Evolutionary conservation across 2,797 vertebrate genomes (phyloP).

Genomic region (Eleutherodactylus coqui): DNA sequence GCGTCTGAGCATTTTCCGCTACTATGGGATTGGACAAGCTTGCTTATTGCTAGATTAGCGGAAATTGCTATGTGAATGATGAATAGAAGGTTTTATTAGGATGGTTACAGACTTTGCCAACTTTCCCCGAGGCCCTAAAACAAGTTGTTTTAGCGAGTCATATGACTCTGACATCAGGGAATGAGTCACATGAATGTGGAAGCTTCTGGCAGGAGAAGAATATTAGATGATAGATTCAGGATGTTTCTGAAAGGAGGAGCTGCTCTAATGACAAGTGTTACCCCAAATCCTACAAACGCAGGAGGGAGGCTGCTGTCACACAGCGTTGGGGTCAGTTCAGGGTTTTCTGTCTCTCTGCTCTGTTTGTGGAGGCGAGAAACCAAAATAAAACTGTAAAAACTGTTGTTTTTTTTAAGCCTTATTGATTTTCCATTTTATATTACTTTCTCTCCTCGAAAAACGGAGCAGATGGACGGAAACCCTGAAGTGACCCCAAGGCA

Average conservation of each 20-base stretch:
- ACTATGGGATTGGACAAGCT: background rate
- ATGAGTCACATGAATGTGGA: background rate
- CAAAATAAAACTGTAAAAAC: too few relatives aligned
- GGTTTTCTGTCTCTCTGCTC: too few relatives aligned
- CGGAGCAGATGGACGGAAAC: too few relatives aligned
- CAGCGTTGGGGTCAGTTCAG: too few relatives aligned
- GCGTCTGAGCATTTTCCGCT: background rate
- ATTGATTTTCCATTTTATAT: too few relatives aligned
- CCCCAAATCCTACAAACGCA: too few relatives aligned
- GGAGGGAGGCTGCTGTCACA: too few relatives aligned
- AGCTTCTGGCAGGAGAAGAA: background rate
- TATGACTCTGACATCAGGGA: background rate
- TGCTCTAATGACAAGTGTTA: too few relatives aligned
- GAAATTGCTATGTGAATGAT: slow-evolving; percentile 1
- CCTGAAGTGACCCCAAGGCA: too few relatives aligned
- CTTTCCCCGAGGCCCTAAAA: background rate
- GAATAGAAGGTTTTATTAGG: slow-evolving; percentile 10
- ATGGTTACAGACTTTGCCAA: background rate
- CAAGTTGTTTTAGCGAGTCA: background rate
- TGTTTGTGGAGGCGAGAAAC: too few relatives aligned
- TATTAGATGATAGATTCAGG: background rate
- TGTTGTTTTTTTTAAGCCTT: too few relatives aligned
- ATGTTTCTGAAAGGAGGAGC: background rate
- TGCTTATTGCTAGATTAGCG: background rate
- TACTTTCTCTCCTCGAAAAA: too few relatives aligned